Evolutionary conservation across 2,888 invertebrate genomes (phyloP).

Genomic region (Lasioglossum oenotherae): DNA sequence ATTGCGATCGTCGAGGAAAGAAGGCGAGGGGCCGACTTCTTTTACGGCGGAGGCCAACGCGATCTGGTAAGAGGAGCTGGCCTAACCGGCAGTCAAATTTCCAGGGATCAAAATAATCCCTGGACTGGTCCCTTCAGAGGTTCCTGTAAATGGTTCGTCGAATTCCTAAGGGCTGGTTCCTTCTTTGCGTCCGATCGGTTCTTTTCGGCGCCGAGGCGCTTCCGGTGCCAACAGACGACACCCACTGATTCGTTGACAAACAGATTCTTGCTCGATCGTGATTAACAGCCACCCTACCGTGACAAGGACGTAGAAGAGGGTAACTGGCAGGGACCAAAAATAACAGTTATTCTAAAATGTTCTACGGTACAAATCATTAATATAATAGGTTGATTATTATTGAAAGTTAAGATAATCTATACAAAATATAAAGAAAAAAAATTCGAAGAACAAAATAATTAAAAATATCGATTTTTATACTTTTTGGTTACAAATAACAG

Average conservation of each 20-base stretch:
- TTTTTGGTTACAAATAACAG: too few relatives aligned
- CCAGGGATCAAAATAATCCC: conserved; percentile 52
- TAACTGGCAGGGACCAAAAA: too few relatives aligned
- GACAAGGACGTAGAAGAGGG: too few relatives aligned
- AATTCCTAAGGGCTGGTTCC: conserved; percentile 36
- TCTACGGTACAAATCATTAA: too few relatives aligned
- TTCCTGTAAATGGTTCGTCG: conserved; percentile 52
- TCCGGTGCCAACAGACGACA: conserved; percentile 20
- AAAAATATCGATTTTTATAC: too few relatives aligned
- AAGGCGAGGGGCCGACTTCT: background rate
- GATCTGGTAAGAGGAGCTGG: background rate
- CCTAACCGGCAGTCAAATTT: conserved; percentile 42
- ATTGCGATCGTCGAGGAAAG: conserved; percentile 52
- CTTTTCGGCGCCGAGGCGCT: conserved; percentile 34
- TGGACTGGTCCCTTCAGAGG: conserved; percentile 36
- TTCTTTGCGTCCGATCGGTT: conserved; percentile 40
- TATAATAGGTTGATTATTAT: too few relatives aligned
- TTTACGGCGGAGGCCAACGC: background rate
- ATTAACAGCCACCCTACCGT: conserved; percentile 21
- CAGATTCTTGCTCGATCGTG: conserved; percentile 13
- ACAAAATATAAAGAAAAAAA: too few relatives aligned
- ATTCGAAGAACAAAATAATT: too few relatives aligned
- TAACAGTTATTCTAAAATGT: too few relatives aligned
- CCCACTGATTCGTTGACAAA: background rate
- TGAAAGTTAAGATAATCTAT: too few relatives aligned